A percentile compares a stretch with the other conserved stretches of the same genome.
Conservation (phyloP, 2,113 vertebrate genomes). For the Oenanthe melanoleuca region DNA sequence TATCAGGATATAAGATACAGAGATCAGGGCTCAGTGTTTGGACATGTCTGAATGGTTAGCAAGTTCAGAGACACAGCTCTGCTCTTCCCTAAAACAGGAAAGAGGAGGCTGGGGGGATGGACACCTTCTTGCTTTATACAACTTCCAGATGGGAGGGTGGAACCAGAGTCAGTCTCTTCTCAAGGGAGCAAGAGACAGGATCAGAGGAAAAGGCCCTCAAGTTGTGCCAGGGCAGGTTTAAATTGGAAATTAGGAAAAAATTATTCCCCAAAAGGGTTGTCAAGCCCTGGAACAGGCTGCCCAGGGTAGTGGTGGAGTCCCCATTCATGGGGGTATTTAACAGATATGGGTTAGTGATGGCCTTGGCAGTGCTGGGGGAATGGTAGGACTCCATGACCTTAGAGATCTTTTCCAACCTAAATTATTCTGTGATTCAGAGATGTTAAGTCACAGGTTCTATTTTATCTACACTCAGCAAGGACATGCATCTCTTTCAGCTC, state of each 20-base stretch:
- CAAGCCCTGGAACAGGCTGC: too few relatives aligned
- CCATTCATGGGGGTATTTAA: too few relatives aligned
- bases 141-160: too few relatives aligned
- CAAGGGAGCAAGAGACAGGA: too few relatives aligned
- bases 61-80: neutral
- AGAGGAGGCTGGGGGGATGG: rapidly evolving
- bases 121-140: neutral
- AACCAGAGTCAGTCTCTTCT: too few relatives aligned
- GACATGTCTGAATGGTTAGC: neutral
- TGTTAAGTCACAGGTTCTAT: neutral
- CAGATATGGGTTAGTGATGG: too few relatives aligned
- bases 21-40: neutral
- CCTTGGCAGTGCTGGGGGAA: neutral
- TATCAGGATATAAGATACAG: neutral
- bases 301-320: too few relatives aligned
- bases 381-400: neutral
- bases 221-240: too few relatives aligned
- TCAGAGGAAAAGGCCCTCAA: too few relatives aligned
- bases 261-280: too few relatives aligned
- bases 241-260: too few relatives aligned
- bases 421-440: neutral
- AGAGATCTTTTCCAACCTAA: neutral
- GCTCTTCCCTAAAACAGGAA: neutral
- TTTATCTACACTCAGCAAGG: neutral
- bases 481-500: neutral